A percentile compares a stretch with the other conserved stretches of the same genome.
phyloP scores from a whole-genome alignment of 2,113 vertebrate species.

The Hemibagrus wyckioides region DNA sequence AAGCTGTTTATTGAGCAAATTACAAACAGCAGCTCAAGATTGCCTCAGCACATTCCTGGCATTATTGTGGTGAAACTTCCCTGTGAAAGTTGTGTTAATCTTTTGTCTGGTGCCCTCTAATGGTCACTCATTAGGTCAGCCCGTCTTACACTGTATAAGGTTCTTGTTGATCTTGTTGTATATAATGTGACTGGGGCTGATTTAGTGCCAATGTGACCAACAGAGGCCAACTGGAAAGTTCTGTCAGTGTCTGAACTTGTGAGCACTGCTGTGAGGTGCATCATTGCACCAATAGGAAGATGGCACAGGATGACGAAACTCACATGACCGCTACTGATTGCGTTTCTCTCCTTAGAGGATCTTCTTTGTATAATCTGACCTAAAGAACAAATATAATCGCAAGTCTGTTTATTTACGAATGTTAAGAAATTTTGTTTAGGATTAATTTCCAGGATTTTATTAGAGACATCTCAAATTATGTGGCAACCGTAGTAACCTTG shows the following conservation, averaged over 20 bases:
- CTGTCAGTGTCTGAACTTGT: not conserved
- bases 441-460: not conserved
- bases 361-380: not conserved
- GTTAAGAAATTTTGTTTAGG: not conserved
- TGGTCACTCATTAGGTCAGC: not conserved
- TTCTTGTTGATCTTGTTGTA: not conserved
- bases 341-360: no score
- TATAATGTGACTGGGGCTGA: not conserved
- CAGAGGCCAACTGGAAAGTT: not conserved
- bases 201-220: not conserved
- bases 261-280: not conserved
- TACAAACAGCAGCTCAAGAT: not conserved
- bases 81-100: not conserved
- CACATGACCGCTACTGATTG: no score
- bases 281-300: not conserved
- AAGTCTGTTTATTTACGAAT: not conserved
- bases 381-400: not conserved
- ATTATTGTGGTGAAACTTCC: not conserved
- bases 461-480: not conserved
- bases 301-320: not conserved
- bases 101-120: not conserved
- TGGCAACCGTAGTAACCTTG: not conserved
- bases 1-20: not conserved
- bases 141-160: not conserved
- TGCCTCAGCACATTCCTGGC: not conserved